phyloP scores from a whole-genome alignment of 2,113 vertebrate species.

The Cyanistes caeruleus region DNA sequence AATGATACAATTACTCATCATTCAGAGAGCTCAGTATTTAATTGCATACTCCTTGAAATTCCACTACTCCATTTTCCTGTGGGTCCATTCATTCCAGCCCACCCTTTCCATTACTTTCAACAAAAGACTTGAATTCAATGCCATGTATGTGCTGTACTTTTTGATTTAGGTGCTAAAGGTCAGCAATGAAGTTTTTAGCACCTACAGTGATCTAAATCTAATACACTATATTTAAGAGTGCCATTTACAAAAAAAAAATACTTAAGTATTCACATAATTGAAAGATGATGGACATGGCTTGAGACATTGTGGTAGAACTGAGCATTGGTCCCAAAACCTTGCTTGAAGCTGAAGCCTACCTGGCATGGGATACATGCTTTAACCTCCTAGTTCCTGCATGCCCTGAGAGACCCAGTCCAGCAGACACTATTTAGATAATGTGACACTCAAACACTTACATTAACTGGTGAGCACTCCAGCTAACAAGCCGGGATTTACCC shows the following conservation, averaged over 20 bases:
- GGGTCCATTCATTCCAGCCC: not conserved
- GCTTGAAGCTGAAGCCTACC: not conserved
- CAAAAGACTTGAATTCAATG: not conserved
- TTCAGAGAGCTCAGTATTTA: not conserved
- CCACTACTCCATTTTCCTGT: not conserved
- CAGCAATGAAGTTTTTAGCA: not conserved
- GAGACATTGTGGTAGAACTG: not conserved
- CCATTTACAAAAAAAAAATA: not conserved
- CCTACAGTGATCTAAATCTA: not conserved
- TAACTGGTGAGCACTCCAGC: not conserved
- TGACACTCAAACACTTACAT: not conserved
- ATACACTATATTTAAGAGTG: not conserved
- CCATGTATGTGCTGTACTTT: not conserved
- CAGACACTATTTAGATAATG: not conserved
- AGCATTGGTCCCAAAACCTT: not conserved
- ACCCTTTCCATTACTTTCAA: not conserved
- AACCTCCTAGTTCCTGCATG: not conserved
- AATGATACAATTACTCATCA: not conserved
- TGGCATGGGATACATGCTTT: accelerated
- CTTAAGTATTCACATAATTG: not conserved
- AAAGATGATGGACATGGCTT: not conserved
- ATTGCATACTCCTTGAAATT: not conserved
- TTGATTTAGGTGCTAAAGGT: not conserved
- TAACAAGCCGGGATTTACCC: not conserved
- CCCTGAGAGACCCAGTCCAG: not conserved